phyloP scores from a whole-genome alignment of 2,113 vertebrate genomes.

The Antechinus flavipes region DNA sequence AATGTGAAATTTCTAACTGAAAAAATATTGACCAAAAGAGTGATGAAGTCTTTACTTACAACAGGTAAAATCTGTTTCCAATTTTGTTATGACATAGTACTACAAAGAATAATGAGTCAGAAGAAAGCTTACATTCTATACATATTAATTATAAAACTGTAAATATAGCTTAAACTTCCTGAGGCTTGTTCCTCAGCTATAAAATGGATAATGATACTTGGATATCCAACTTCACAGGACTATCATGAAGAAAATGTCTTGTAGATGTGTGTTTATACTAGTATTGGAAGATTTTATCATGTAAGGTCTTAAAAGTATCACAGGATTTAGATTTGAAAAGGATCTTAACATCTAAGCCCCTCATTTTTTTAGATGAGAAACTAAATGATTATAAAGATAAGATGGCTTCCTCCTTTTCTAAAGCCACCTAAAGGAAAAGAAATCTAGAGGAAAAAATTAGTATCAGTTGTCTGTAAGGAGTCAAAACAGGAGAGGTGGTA shows the following conservation, averaged over 20 bases:
- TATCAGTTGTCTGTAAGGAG: neutral
- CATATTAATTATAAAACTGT: slow-evolving; percentile 5
- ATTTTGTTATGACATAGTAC: neutral
- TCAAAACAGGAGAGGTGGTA: neutral
- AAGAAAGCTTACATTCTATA: slow-evolving; percentile 37
- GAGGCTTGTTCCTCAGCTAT: neutral
- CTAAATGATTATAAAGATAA: neutral
- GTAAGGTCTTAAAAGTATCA: neutral
- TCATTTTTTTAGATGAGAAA: neutral
- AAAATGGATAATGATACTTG: neutral
- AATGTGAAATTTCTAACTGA: neutral
- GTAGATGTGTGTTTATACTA: neutral
- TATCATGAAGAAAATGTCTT: neutral
- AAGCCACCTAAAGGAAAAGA: slow-evolving; percentile 49
- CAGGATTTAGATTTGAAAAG: neutral
- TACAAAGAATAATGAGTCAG: slow-evolving; percentile 19
- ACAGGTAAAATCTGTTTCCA: neutral
- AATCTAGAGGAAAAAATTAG: slow-evolving; percentile 17
- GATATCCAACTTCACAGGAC: neutral
- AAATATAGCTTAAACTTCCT: neutral
- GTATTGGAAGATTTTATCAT: neutral
- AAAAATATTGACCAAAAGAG: neutral
- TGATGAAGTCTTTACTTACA: neutral
- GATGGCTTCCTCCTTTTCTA: neutral
- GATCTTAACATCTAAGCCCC: neutral